Evolutionary conservation across 2,888 invertebrate genomes (phyloP), one percentile per base, ranked within the genome.

Genomic region (Pardosa pseudoannulata): DNA sequence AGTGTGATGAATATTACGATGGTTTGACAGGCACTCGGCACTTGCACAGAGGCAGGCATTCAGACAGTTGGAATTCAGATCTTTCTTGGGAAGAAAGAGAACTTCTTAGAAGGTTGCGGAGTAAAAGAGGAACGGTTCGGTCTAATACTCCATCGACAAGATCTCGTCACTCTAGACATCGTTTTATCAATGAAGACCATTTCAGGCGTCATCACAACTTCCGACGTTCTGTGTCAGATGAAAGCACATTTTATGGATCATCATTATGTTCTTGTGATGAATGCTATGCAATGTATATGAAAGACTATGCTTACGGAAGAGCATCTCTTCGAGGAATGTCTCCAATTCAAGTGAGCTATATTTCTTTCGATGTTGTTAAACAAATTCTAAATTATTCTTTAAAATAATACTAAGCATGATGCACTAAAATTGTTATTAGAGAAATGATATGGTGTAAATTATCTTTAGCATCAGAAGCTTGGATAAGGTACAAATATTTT

Each of bases 31-130:
- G 78, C 7, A 27, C 28, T 11, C 74, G 32, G 29, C 67, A 31
- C 3, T 5, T 16, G 0, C 65, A 64, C 32, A 23, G 36, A n/a
- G 13, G 13, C 23, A 72, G 29, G 16, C 79, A 73, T 46, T 73
- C 86, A 0, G 86, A 80, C 5, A 86, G 86, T n/a, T 86, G 74
- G 75, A 50, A 70, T 11, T 86, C 86, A 2, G 86, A 86, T 27
- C n/a, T 86, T 13, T 86, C 86, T 13, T 75, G 64, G 31, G 79
- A 86, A 31, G 86, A 86, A 36, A 73, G 23, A 23, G 79, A 85
- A 36, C 31, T 85, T 7, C 67, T 79, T 41, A 71, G 73, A 9
- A 23, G 28, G 19, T 79, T 85, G 29, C 73, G 85, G 16, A 73
- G 68, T 19, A 79, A 64, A 19, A 68, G 74, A 31, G 72, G 56